A percentile compares a stretch with the other conserved stretches of the same genome.
phyloP scores from a whole-genome alignment of 2,113 vertebrate species.

The Chinchilla lanigera region DNA sequence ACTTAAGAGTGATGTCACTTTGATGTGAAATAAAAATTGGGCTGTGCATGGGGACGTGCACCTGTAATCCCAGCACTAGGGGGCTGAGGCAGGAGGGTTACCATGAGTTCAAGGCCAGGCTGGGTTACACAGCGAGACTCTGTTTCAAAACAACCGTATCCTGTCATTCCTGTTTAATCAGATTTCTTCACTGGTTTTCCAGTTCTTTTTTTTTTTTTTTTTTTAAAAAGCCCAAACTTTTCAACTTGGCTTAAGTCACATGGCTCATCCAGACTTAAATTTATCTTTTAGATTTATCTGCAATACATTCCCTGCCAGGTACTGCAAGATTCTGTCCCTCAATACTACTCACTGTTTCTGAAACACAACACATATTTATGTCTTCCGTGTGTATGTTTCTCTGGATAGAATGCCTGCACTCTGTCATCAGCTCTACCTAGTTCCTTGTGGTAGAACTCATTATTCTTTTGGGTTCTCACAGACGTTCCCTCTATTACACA shows the following conservation, averaged over 20 bases:
- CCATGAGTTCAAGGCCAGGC: background rate
- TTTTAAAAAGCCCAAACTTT: background rate
- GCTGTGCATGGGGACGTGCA: background rate
- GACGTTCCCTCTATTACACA: background rate
- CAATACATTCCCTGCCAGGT: background rate
- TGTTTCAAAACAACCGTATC: background rate
- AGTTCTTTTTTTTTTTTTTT: constrained; percentile 32
- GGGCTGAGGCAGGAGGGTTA: background rate
- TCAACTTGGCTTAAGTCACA: background rate
- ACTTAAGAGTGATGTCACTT: background rate
- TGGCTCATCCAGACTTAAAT: background rate
- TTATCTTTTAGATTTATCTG: constrained; percentile 16
- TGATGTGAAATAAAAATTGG: constrained; percentile 47
- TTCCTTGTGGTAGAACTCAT: background rate
- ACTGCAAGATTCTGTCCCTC: background rate
- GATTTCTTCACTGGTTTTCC: constrained; percentile 29
- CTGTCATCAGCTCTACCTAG: background rate
- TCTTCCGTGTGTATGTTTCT: background rate
- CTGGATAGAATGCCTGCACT: background rate
- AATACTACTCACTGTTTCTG: background rate
- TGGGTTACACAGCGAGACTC: background rate
- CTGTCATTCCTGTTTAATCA: background rate
- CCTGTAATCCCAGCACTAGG: background rate
- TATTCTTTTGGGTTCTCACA: background rate
- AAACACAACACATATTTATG: background rate